These are phyloP conservation scores for Syngnathus floridae DNA, from an alignment of 2,113 vertebrate species.

Conservation along the genomic window DNA sequence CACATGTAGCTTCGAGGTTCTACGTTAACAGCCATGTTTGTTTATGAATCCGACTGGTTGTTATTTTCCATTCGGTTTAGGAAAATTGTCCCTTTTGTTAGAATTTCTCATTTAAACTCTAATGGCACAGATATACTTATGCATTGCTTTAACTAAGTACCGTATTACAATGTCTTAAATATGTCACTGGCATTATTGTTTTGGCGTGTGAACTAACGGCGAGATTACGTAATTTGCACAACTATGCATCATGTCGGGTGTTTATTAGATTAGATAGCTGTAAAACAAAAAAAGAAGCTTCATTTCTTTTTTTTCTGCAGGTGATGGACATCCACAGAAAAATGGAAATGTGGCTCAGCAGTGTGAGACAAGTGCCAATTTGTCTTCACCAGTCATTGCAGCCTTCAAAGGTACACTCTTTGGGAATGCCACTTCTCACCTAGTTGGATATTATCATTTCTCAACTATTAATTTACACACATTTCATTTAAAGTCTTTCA, in stretches of 20 bases:
- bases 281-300: too few species aligned
- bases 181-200: neutral
- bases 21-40: neutral
- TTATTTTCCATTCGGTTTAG: neutral
- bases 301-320: slow-evolving; percentile 35
- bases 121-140: too few species aligned
- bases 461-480: neutral
- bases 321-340: slow-evolving; percentile 76
- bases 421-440: neutral
- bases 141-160: neutral
- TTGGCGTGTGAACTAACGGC: neutral
- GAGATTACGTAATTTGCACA: neutral
- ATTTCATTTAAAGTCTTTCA: slow-evolving; percentile 80
- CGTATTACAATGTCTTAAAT: neutral
- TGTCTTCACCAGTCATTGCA: slow-evolving; percentile 73
- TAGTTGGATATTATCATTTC: neutral
- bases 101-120: too few species aligned
- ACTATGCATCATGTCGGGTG: neutral
- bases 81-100: neutral
- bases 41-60: neutral
- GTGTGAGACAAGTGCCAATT: slow-evolving; percentile 60
- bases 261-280: neutral
- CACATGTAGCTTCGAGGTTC: neutral
- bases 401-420: slow-evolving; percentile 79
- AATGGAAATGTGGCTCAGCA: slow-evolving; percentile 73